Base-by-base conservation (phyloP, 2,888 invertebrate genomes). In the Frankliniella fusca region DNA sequence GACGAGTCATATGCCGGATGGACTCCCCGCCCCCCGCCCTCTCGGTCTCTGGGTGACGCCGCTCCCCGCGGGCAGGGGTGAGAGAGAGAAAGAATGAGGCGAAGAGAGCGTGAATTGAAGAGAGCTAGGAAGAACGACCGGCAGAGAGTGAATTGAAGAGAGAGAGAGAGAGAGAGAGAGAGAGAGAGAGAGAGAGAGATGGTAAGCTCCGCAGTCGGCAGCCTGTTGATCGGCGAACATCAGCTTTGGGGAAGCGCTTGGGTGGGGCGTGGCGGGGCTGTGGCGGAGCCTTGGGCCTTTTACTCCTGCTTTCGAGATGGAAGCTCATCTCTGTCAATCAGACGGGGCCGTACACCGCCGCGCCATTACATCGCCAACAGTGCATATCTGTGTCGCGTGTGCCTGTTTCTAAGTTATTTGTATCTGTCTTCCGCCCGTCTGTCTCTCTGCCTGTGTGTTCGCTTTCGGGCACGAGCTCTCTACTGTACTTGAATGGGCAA, bases 251-350 rank as follows among this genome's bases (percentile, higher is more conserved):
- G 61, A 7, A 20, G 70, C 8, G 70, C 70, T 23, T 27, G 70
- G 70, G 23, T 1, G 70, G 70, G 70, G n/a, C 70, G 70, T 3
- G 70, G 10, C 27, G 23, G 23, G 2, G 70, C 7, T 11, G 61
- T 7, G 10, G 61, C 15, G 12, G 15, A 7, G 15, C 20, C 20
- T 18, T 7, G n/a, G 61, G 20, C 61, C 61, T 15, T 61, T 20
- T n/a, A 15, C 61, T 61, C 20, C 61, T 18, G 61, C 61, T 61
- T 61, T 23, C 12, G 27, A 27, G 27, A 27, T 10, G 23, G 27
- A 76, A 76, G 70, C 70, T 76, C 70, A 76, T 76, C 70, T 76
- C 70, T 76, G 70, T 76, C 70, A 76, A 76, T 76, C 70, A 76
- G 70, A 23, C 0, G 12, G 11, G n/a, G 15, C 61, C 15, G 15